These are phyloP conservation scores for Macroramphosus scolopax DNA, from an alignment of 2,797 vertebrate species.

Conservation along the genomic window DNA sequence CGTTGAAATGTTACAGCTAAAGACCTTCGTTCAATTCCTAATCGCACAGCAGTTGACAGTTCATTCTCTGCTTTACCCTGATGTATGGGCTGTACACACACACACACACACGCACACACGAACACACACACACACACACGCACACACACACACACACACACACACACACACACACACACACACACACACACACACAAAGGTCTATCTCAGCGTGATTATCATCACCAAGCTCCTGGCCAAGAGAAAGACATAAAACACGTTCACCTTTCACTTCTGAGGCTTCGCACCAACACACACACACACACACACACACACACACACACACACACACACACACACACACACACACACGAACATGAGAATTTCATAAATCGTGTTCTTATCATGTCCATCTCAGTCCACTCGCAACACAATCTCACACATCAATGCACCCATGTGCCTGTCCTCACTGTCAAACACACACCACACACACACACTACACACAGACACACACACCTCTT, in stretches of 20 bases:
- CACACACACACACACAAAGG: slow-evolving; percentile 11
- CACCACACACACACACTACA: too few species aligned
- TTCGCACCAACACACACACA: slow-evolving; percentile 5
- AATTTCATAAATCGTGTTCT: too few species aligned
- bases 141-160: slow-evolving; percentile 14
- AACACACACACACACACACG: slow-evolving; percentile 11
- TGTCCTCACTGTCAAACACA: too few species aligned
- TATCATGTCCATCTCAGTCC: too few species aligned
- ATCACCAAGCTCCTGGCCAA: slow-evolving; percentile 35
- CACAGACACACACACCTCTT: too few species aligned
- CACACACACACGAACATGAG: background rate
- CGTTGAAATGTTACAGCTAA: slow-evolving; percentile 19
- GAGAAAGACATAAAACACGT: slow-evolving; percentile 49
- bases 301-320: slow-evolving; percentile 1
- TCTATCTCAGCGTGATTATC: slow-evolving; percentile 49
- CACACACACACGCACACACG: slow-evolving; percentile 8
- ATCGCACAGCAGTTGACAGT: slow-evolving; percentile 36
- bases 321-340: background rate
- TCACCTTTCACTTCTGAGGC: slow-evolving; percentile 21
- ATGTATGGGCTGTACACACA: too few species aligned
- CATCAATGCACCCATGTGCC: too few species aligned
- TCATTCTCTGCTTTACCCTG: slow-evolving; percentile 45
- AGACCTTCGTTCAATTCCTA: slow-evolving; percentile 28
- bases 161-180: slow-evolving; percentile 11
- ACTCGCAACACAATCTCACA: slow-evolving; percentile 1